Evolutionary conservation across 2,113 vertebrate species (phyloP).

Genomic region (Paraplagusia blochii): DNA sequence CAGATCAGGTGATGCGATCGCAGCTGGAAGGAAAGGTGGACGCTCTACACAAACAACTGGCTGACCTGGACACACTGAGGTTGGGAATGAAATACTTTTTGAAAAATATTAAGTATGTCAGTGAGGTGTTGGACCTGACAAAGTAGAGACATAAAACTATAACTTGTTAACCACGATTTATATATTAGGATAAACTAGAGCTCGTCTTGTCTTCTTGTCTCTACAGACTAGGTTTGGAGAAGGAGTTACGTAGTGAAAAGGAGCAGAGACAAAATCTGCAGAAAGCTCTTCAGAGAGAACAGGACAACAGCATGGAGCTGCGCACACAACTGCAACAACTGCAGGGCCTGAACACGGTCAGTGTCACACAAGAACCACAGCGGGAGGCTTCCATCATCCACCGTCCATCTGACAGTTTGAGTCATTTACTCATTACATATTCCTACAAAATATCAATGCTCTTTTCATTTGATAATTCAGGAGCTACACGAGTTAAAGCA

Average conservation of each 20-base stretch:
- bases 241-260: constrained; percentile 86
- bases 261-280: constrained; percentile 89
- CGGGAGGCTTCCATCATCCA: too few relatives aligned
- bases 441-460: neutral
- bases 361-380: constrained; percentile 17
- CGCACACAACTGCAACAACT: constrained; percentile 91
- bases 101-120: too few relatives aligned
- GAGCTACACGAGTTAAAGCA: constrained; percentile 85
- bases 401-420: too few relatives aligned
- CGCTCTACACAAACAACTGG: constrained; percentile 80
- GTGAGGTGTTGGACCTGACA: too few relatives aligned
- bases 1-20: constrained; percentile 78
- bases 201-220: constrained; percentile 20
- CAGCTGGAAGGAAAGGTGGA: constrained; percentile 81
- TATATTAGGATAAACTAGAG: too few relatives aligned
- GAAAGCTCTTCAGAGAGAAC: constrained; percentile 84
- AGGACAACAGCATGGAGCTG: constrained; percentile 84
- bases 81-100: constrained; percentile 34
- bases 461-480: constrained; percentile 58
- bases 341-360: constrained; percentile 82
- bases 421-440: too few relatives aligned
- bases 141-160: too few relatives aligned
- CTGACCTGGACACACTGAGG: constrained; percentile 85
- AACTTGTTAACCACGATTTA: too few relatives aligned
- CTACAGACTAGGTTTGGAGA: constrained; percentile 85